Conservation (phyloP, 2,113 vertebrate genomes). For the Alethe diademata region DNA sequence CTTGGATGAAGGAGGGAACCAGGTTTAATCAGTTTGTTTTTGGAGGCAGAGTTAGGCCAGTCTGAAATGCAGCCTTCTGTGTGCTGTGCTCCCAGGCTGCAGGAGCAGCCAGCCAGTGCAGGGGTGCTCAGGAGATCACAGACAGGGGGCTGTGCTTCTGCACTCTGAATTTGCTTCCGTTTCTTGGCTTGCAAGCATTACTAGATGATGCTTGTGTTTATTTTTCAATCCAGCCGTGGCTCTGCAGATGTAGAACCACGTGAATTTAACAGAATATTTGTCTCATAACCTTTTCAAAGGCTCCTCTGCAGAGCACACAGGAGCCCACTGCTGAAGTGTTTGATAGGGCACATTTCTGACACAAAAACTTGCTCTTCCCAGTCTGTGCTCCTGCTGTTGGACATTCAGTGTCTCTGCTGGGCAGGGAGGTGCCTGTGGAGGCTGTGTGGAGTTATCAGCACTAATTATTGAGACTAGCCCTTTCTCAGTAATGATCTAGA, state of each 20-base stretch:
- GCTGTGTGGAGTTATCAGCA: not conserved
- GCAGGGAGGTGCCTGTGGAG: not conserved
- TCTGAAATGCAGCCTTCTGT: not conserved
- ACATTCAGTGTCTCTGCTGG: not conserved
- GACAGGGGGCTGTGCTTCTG: too few relatives aligned
- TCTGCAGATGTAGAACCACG: not conserved
- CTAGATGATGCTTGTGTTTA: not conserved
- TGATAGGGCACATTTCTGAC: rapidly evolving
- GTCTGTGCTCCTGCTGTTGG: not conserved
- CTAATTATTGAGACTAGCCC: not conserved
- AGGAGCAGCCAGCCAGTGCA: not conserved
- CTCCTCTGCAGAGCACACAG: not conserved
- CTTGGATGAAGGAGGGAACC: not conserved
- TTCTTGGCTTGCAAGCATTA: not conserved
- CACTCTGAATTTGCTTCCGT: not conserved
- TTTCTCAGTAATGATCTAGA: not conserved
- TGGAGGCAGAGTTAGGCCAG: not conserved
- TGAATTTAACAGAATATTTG: not conserved
- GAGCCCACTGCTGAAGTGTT: rapidly evolving
- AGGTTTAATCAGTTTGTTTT: not conserved
- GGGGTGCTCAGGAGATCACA: too few relatives aligned
- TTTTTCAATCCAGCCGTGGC: not conserved
- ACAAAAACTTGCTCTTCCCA: rapidly evolving
- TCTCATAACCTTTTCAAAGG: not conserved
- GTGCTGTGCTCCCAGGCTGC: not conserved